These are phyloP conservation scores for Colaptes auratus DNA, from an alignment of 2,113 vertebrate genomes.

Conservation along the genomic window DNA sequence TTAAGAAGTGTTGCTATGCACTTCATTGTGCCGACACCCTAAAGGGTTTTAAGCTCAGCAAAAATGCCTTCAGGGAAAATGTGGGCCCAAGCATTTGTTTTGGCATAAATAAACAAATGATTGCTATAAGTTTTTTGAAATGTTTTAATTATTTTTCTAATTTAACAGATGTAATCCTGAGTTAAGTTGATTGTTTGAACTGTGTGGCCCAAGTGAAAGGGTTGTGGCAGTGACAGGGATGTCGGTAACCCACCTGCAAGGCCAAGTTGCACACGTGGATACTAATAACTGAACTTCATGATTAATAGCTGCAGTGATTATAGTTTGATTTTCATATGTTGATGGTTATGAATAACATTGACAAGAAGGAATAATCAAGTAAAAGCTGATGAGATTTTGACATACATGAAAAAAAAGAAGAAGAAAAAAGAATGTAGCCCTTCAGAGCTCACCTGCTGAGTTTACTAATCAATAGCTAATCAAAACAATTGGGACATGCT, in stretches of 20 bases:
- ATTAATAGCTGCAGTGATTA: neutral
- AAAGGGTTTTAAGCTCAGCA: neutral
- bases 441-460: neutral
- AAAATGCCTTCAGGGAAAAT: neutral
- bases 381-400: neutral
- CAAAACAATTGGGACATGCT: neutral
- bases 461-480: neutral
- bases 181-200: neutral
- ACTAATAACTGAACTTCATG: neutral
- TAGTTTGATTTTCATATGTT: neutral
- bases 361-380: neutral
- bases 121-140: neutral
- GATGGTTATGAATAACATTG: neutral
- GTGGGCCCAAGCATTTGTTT: neutral
- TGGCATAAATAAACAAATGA: neutral
- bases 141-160: no score
- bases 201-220: neutral
- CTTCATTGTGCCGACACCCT: neutral
- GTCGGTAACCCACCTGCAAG: neutral
- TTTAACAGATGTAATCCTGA: neutral
- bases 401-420: neutral
- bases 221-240: neutral
- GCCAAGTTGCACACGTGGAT: neutral
- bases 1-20: neutral
- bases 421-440: neutral